A percentile compares a stretch with the other conserved stretches of the same genome.
Evolutionary conservation across 2,797 vertebrate species (phyloP).

Genomic region (Lerista edwardsae): DNA sequence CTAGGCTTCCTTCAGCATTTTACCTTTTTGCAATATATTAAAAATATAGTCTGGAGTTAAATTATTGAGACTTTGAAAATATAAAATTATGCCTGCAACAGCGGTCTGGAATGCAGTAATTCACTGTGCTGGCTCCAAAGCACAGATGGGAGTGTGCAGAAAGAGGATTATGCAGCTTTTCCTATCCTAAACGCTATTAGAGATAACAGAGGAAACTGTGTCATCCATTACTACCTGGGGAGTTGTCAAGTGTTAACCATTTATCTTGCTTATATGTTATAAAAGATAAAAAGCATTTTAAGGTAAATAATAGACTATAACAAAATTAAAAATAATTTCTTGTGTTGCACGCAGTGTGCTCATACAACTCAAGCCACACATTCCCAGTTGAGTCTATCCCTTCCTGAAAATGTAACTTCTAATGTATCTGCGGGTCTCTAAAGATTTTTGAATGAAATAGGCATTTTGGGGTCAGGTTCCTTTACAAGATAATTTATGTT

Average conservation of each 20-base stretch:
- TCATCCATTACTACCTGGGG: slow-evolving; percentile 71
- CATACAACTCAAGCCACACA: slow-evolving; percentile 48
- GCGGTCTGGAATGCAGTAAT: slow-evolving; percentile 57
- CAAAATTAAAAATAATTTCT: slow-evolving; percentile 70
- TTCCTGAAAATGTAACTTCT: slow-evolving; percentile 45
- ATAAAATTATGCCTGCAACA: slow-evolving; percentile 64
- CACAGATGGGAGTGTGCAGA: slow-evolving; percentile 70
- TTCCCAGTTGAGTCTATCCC: slow-evolving; percentile 58
- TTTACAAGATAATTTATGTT: slow-evolving; percentile 41
- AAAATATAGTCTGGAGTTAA: slow-evolving; percentile 60
- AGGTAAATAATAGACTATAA: slow-evolving; percentile 66
- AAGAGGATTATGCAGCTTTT: slow-evolving; percentile 76
- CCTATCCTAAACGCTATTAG: slow-evolving; percentile 72
- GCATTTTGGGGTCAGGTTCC: slow-evolving; percentile 15
- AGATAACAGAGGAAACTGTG: slow-evolving; percentile 76
- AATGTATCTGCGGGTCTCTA: slow-evolving; percentile 38
- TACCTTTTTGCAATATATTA: slow-evolving; percentile 63
- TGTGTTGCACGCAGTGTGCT: slow-evolving; percentile 63
- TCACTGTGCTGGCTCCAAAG: slow-evolving; percentile 63
- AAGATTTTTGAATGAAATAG: slow-evolving; percentile 9
- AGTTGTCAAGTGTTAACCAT: slow-evolving; percentile 76
- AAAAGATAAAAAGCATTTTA: slow-evolving; percentile 58
- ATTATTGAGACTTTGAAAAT: slow-evolving; percentile 68
- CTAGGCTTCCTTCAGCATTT: slow-evolving; percentile 63
- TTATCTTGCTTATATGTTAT: slow-evolving; percentile 71